Percentiles rank a stretch among this genome's conserved stretches.
phyloP scores from a whole-genome alignment of 2,797 vertebrate genomes.

The Pangasius djambal region DNA sequence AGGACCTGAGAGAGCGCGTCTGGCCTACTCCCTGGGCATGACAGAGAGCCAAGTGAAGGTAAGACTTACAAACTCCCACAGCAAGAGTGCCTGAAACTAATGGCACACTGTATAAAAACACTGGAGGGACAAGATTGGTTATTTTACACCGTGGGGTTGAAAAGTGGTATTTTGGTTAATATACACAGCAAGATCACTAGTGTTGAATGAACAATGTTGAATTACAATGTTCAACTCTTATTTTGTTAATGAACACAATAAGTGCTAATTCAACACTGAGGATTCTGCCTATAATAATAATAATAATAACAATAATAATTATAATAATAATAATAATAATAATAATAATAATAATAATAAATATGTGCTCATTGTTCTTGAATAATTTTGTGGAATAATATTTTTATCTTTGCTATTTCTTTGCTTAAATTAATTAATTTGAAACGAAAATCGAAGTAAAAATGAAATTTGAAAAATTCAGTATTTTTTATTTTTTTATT shows the following conservation, averaged over 20 bases:
- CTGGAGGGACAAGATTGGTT: background rate
- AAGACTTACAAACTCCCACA: conserved; percentile 54
- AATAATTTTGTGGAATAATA: background rate
- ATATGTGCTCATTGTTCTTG: background rate
- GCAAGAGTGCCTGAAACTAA: background rate
- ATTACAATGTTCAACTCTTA: background rate
- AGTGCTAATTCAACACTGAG: too few species aligned
- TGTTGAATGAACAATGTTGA: background rate
- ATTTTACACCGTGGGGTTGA: background rate
- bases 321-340: background rate
- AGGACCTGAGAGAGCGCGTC: conserved; percentile 89
- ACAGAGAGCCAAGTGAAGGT: conserved; percentile 99
- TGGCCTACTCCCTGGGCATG: conserved; percentile 96
- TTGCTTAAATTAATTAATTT: background rate
- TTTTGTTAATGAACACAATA: background rate
- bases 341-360: background rate
- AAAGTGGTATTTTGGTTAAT: background rate
- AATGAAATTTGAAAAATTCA: background rate
- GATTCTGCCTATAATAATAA: too few species aligned
- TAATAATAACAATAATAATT: background rate
- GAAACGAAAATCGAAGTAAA: background rate
- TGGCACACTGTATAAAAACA: background rate
- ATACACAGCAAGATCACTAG: background rate
- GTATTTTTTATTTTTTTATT: background rate
- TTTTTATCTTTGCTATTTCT: background rate